Base-by-base conservation (phyloP, 2,113 vertebrate species). In the Chloroceryle aenea region DNA sequence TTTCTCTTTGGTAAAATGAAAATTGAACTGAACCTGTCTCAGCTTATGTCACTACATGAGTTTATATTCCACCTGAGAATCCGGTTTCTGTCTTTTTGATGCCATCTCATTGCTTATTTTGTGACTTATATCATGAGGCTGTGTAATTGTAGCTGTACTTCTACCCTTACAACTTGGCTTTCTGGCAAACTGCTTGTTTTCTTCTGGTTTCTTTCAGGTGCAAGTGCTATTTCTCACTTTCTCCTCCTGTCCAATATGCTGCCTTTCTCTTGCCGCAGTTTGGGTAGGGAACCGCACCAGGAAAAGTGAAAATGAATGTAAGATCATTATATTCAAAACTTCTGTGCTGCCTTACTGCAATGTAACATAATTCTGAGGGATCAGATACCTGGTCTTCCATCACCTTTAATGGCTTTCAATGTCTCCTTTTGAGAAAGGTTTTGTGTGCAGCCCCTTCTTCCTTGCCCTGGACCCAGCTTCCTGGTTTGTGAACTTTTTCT, bases 181-280 rank as follows among this genome's bases (percentile, higher is more conserved):
- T 97, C 89, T 87, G 85, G n/a, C 16, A 93, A 96, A 93, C 58
- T 90, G 22, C 96, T 90, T 87, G 36, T 95, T 95, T 82, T 96
- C 85, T 96, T 97, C 93, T 97, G 95, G 56, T 98, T 97, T 98
- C 97, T 98, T 98, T 83, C 96, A 98, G 98, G 96, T 97, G 87
- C 92, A 87, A 92, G 82, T 79, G 14, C 77, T 97, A 92, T 97
- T 92, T 96, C 89, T 95, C 95, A 88, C 95, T 98, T 96, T 97
- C 11, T 96, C 87, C 77, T 96, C 93, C 89, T 97, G 67, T 96
- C 74, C 91, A 73, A 90, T 90, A 97, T 79, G 91, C 95, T 97
- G 95, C 84, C 94, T 95, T 96, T 97, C 73, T 95, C 89, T 96
- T 93, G 53, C 69, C 26, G 32, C 55, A 52, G 48, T 93, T 97